Conservation (phyloP, 2,113 vertebrate species). For the Chamaea fasciata region DNA sequence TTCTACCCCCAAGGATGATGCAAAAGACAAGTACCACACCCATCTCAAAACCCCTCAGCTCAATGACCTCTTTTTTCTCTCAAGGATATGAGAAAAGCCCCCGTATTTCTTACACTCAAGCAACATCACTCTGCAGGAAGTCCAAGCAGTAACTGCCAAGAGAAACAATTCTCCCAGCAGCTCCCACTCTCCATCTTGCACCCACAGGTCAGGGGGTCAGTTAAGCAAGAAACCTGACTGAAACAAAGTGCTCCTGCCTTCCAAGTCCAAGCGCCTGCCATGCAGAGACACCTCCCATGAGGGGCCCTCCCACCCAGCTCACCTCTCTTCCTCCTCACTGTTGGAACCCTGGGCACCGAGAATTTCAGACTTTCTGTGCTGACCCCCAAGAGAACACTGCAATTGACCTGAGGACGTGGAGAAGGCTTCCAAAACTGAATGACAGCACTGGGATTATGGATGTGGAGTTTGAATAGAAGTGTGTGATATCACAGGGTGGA, state of each 20-base stretch:
- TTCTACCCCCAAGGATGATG: neutral
- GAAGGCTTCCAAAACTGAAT: too few species aligned
- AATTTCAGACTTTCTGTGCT: too few species aligned
- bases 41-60: neutral
- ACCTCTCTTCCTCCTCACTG: neutral
- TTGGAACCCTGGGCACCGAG: too few species aligned
- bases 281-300: neutral
- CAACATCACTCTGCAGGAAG: neutral
- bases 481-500: too few species aligned
- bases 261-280: neutral
- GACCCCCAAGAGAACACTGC: too few species aligned
- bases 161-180: neutral
- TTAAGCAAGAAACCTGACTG: neutral
- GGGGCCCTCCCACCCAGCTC: neutral
- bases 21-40: neutral
- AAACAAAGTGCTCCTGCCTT: neutral
- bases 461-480: too few species aligned
- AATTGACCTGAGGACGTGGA: too few species aligned
- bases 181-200: neutral
- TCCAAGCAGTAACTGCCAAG: neutral
- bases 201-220: neutral
- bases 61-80: accelerated
- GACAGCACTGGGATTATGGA: too few species aligned
- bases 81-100: accelerated
- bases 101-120: neutral